These are phyloP conservation scores for Tokudaia tokunoshimensis DNA, from an alignment of 2,797 vertebrate species.

Conservation along the genomic window DNA sequence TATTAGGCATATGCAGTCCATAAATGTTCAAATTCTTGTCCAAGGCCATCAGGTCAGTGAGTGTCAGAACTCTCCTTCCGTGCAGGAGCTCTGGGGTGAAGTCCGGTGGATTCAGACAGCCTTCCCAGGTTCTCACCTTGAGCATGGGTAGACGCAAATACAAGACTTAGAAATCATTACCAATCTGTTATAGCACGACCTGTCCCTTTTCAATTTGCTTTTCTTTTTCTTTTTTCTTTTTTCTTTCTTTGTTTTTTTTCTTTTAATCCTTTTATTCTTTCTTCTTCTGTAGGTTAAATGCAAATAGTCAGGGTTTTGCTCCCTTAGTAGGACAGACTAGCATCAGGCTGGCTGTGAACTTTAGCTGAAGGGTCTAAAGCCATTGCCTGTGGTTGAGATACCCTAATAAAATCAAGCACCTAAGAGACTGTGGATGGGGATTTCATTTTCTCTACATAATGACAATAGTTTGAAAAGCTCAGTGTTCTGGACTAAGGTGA, in stretches of 20 bases:
- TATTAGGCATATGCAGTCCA: background rate
- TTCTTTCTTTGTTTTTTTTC: background rate
- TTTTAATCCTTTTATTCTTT: background rate
- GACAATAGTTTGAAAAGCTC: constrained; percentile 32
- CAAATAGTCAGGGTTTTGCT: background rate
- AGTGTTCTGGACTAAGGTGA: constrained; percentile 44
- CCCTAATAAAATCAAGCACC: background rate
- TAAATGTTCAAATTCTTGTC: background rate
- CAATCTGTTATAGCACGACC: background rate
- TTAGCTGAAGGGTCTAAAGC: background rate
- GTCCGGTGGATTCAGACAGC: background rate
- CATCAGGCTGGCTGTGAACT: background rate
- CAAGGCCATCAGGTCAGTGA: background rate
- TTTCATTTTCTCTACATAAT: constrained; percentile 56
- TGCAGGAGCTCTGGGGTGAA: background rate
- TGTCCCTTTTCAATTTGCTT: background rate
- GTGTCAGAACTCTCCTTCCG: background rate
- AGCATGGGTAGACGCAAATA: background rate
- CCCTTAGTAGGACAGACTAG: background rate
- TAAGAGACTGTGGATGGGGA: constrained; percentile 37
- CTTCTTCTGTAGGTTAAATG: background rate
- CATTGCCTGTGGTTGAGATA: background rate
- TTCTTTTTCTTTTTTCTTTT: background rate
- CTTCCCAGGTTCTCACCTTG: rapidly evolving
- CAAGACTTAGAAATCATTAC: background rate